A percentile compares a stretch with the other conserved stretches of the same genome.
Evolutionary conservation across 2,888 invertebrate genomes (phyloP).

Genomic region (Lamproptera curius): DNA sequence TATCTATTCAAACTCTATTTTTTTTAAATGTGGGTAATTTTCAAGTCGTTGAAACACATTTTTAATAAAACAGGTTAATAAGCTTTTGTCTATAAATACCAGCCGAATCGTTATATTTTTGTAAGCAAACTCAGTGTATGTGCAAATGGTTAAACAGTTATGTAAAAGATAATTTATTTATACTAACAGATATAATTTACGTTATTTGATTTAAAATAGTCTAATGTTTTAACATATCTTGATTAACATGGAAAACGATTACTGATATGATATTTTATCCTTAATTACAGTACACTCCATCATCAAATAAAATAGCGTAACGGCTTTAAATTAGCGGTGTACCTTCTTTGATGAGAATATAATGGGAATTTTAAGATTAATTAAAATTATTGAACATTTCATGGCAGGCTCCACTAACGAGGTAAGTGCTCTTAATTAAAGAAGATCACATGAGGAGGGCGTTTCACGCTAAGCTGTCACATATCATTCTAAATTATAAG

Average conservation of each 20-base stretch:
- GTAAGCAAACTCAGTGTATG: too few relatives aligned
- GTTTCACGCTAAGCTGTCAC: constrained; percentile 9
- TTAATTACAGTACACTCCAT: not conserved
- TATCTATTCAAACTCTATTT: too few relatives aligned
- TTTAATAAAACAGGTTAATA: too few relatives aligned
- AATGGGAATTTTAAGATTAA: constrained; percentile 7
- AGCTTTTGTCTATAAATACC: too few relatives aligned
- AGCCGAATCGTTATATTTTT: too few relatives aligned
- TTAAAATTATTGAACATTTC: constrained; percentile 13
- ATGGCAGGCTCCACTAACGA: constrained; percentile 13
- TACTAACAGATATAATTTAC: too few relatives aligned
- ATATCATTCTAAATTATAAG: not conserved
- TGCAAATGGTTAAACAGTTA: too few relatives aligned
- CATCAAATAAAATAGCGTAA: not conserved
- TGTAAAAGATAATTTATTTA: too few relatives aligned
- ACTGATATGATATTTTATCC: not conserved
- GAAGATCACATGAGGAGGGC: constrained; percentile 15
- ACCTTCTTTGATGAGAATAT: not conserved
- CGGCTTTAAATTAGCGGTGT: not conserved
- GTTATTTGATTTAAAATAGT: not conserved
- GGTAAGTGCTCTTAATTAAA: constrained; percentile 18
- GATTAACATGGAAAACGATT: not conserved
- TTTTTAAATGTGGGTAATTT: too few relatives aligned
- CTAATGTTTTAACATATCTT: not conserved
- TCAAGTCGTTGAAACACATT: too few relatives aligned